Base-by-base conservation (phyloP, 1,140 invertebrate genomes). In the Ips nitidus region DNA sequence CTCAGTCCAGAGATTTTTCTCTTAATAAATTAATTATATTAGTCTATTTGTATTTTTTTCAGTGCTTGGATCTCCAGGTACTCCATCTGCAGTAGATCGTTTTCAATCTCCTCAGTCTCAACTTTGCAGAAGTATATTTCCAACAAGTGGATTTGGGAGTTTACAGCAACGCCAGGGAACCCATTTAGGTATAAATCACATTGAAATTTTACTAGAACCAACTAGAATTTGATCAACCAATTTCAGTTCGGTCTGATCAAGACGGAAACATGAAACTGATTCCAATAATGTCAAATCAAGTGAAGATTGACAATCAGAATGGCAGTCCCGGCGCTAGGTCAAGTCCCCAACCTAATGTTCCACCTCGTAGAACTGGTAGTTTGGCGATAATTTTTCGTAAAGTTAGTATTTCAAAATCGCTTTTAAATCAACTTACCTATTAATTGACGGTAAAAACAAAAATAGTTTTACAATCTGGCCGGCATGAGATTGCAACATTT, bases 391-490 rank as follows among this genome's bases (percentile, higher is more conserved):
- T 93, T 76, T 92, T 93, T 75, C 84, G 91, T 80, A 94, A 93
- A 83, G 88, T 89, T 82, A 79, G 57, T 73, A 67, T 22, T 66
- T 66, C 39, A 69, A 61, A 36, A 38, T 39, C 41, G 5, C 52
- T 60, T 60, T 60, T 41, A 6, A 60, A 47, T n/a, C 45, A 5
- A 5, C 45, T 6, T 6, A 6, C 5, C 45, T 47, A 47, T 50
- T 50, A 50, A 50, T 74, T 66, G 22, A 22, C 22, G 22, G 22
- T 22, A 22, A 22, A 22, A 22, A 22, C 22, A 22, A 22, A 22
- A 22, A 22, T 47, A 95, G 89, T 96, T 98, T 71, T 99, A 99
- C 81, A 89, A 94, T 77, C 81, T 99, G 52, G 93, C 95, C 1
- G 90, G 90, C 70, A 89, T 97, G 1, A 86, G 97, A 52, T 89